These are phyloP conservation scores for Ennomos fuscantarius DNA, from an alignment of 2,888 invertebrate species.

Conservation along the genomic window DNA sequence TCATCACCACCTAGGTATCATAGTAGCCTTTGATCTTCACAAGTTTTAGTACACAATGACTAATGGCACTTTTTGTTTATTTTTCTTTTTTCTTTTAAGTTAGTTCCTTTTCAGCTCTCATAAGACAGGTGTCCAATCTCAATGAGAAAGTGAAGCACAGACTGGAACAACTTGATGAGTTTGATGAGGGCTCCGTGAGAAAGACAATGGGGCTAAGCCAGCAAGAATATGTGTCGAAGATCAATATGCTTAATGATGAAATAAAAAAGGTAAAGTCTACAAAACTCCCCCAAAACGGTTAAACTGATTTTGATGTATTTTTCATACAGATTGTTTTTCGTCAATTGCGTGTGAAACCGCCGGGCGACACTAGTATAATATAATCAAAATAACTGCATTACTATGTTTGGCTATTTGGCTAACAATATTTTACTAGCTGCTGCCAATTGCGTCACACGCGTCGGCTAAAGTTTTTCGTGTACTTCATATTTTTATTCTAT, in stretches of 20 bases:
- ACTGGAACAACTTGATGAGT: slow-evolving; percentile 96
- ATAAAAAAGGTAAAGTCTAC: slow-evolving; percentile 86
- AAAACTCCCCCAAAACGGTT: too few relatives aligned
- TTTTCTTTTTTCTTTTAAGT: slow-evolving; percentile 71
- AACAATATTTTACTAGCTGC: too few relatives aligned
- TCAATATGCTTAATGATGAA: slow-evolving; percentile 96
- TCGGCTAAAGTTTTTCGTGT: too few relatives aligned
- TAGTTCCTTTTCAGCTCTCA: slow-evolving; percentile 87
- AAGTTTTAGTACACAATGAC: neutral
- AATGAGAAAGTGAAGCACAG: slow-evolving; percentile 96
- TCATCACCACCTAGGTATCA: neutral
- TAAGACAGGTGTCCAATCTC: slow-evolving; percentile 92
- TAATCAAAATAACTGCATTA: too few relatives aligned
- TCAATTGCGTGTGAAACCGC: too few relatives aligned
- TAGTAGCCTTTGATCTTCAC: neutral
- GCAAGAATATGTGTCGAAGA: slow-evolving; percentile 94
- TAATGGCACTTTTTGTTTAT: slow-evolving; percentile 35
- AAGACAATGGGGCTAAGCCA: slow-evolving; percentile 96
- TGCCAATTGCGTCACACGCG: too few relatives aligned
- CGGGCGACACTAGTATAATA: too few relatives aligned
- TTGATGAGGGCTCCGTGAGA: slow-evolving; percentile 94
- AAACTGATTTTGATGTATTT: too few relatives aligned
- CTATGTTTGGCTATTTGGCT: too few relatives aligned
- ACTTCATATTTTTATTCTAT: too few relatives aligned
- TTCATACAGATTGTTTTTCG: too few relatives aligned